These are phyloP conservation scores for Centropristis striata DNA, from an alignment of 2,113 vertebrate species.

Conservation along the genomic window DNA sequence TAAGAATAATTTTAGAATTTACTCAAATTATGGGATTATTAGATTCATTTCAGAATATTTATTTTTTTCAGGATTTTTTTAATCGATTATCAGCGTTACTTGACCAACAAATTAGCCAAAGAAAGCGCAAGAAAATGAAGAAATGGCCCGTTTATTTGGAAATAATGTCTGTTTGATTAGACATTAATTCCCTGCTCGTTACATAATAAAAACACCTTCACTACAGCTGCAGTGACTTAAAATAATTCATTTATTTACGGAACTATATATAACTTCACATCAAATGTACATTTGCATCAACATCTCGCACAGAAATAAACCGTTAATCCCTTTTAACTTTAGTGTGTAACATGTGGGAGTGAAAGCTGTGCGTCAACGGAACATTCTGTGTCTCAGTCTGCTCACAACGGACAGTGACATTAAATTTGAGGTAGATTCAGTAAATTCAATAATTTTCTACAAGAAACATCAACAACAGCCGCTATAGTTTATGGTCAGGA, in stretches of 20 bases:
- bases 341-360: conserved; percentile 23
- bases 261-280: conserved; percentile 74
- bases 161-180: neutral
- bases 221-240: conserved; percentile 53
- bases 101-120: neutral
- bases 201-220: neutral
- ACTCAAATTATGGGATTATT: too few species aligned
- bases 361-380: conserved; percentile 41
- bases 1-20: too few species aligned
- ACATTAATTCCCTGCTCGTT: neutral
- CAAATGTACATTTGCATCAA: conserved; percentile 62
- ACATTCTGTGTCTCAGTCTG: conserved; percentile 36
- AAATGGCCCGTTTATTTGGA: neutral
- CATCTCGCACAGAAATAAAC: conserved; percentile 36
- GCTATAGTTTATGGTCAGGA: neutral
- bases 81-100: neutral
- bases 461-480: conserved; percentile 26
- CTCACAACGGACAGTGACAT: conserved; percentile 62
- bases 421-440: conserved; percentile 82
- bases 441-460: conserved; percentile 10
- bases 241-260: conserved; percentile 76
- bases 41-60: too few species aligned
- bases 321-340: neutral
- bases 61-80: too few species aligned
- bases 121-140: neutral